Evolutionary conservation across 2,113 vertebrate genomes (phyloP).

Genomic region (Platysteira castanea): DNA sequence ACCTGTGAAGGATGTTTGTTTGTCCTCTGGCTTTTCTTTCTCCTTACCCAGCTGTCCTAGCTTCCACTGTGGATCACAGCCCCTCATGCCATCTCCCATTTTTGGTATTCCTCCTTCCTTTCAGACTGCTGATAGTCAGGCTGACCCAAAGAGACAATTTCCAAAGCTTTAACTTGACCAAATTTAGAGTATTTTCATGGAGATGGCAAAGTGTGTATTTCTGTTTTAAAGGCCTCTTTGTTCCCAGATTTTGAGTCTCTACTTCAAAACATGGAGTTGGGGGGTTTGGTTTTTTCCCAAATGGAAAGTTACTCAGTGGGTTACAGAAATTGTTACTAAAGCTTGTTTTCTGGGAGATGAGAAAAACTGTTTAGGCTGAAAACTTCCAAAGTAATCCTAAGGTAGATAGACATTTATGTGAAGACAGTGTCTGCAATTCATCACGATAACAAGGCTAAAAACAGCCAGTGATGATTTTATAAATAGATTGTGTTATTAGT

Average conservation of each 20-base stretch:
- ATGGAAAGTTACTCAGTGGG: not conserved
- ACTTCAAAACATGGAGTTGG: not conserved
- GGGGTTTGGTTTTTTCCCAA: not conserved
- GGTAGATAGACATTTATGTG: not conserved
- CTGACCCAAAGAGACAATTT: not conserved
- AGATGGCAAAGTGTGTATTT: not conserved
- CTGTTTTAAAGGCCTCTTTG: not conserved
- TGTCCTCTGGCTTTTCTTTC: not conserved
- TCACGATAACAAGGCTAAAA: not conserved
- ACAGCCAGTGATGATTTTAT: not conserved
- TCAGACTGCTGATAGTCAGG: not conserved
- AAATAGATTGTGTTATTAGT: not conserved
- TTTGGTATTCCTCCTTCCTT: not conserved
- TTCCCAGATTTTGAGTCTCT: not conserved
- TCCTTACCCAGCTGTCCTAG: not conserved
- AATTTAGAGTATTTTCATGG: not conserved
- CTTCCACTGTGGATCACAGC: not conserved
- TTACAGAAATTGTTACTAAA: not conserved
- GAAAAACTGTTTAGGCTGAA: not conserved
- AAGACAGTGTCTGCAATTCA: not conserved
- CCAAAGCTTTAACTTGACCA: not conserved
- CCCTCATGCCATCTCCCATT: rapidly evolving
- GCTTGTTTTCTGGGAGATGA: not conserved
- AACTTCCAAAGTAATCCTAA: not conserved
- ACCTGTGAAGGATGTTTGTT: not conserved